Percentiles rank a stretch among this genome's conserved stretches.
Conservation (phyloP, 2,888 invertebrate genomes). For the Drosophila peninsularis region DNA sequence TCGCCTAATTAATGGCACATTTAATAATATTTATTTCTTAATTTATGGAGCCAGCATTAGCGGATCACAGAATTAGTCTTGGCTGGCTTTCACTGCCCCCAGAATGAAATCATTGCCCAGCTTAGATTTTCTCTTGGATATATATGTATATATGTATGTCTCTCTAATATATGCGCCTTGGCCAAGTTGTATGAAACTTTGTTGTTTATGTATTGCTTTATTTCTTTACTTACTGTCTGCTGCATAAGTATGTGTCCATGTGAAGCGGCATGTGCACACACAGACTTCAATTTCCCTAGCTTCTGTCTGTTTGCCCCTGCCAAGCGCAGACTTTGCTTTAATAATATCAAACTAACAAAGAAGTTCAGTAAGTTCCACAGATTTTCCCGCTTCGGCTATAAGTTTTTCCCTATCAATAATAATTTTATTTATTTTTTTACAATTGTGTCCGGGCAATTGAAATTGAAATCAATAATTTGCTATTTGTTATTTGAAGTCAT, state of each 20-base stretch:
- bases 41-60: constrained; percentile 56
- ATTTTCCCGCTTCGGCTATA: not conserved
- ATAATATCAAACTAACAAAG: not conserved
- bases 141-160: not conserved
- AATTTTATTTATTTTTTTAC: no score
- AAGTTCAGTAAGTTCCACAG: not conserved
- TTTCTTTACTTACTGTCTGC: constrained; percentile 2
- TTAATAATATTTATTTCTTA: constrained; percentile 71
- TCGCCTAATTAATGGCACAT: constrained; percentile 65
- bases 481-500: not conserved
- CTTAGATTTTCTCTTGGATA: constrained; percentile 6
- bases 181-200: constrained; percentile 8
- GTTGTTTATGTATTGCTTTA: constrained; percentile 8
- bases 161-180: not conserved
- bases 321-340: constrained; percentile 5
- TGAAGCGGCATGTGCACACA: constrained; percentile 2
- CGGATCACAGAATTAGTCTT: constrained; percentile 33
- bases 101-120: constrained; percentile 20
- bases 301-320: not conserved
- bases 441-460: not conserved
- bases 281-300: not conserved
- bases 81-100: constrained; percentile 60
- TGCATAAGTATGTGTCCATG: not conserved
- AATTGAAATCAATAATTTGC: not conserved
- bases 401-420: not conserved